Evolutionary conservation across 2,113 vertebrate genomes (phyloP).

Genomic region (Aleadryas rufinucha): DNA sequence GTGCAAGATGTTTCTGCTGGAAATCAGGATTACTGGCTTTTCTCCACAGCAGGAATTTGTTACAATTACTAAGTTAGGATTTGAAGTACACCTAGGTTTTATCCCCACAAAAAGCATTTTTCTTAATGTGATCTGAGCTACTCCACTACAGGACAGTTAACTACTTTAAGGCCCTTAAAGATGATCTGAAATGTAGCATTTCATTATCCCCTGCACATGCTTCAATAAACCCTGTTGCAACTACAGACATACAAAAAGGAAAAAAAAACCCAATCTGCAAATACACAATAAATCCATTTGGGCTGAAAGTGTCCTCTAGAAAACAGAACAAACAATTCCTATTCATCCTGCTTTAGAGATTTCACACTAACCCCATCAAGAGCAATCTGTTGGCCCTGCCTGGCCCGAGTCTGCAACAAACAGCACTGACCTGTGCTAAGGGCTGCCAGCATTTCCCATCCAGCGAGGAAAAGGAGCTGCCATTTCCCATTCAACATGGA

Average conservation of each 20-base stretch:
- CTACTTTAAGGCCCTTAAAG: not conserved
- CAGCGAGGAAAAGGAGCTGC: not conserved
- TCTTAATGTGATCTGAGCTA: not conserved
- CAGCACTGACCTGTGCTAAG: not conserved
- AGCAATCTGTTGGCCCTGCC: not conserved
- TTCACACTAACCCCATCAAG: not conserved
- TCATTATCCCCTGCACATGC: not conserved
- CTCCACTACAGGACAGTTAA: not conserved
- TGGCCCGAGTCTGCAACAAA: not conserved
- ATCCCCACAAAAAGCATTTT: not conserved
- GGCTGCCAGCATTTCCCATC: not conserved
- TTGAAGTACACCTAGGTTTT: not conserved
- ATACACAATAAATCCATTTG: not conserved
- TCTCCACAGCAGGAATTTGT: not conserved
- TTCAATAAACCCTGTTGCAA: constrained; percentile 3
- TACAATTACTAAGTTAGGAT: not conserved
- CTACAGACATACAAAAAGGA: not conserved
- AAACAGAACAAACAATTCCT: constrained; percentile 11
- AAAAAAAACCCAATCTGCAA: not conserved
- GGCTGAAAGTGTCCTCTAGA: not conserved
- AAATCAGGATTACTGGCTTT: not conserved
- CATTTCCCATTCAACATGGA: not conserved
- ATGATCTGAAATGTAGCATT: constrained; percentile 18
- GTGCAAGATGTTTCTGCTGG: not conserved
- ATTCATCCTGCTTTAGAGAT: not conserved